Base-by-base conservation (phyloP, 2,888 invertebrate genomes). In the Agonopterix heracliana region DNA sequence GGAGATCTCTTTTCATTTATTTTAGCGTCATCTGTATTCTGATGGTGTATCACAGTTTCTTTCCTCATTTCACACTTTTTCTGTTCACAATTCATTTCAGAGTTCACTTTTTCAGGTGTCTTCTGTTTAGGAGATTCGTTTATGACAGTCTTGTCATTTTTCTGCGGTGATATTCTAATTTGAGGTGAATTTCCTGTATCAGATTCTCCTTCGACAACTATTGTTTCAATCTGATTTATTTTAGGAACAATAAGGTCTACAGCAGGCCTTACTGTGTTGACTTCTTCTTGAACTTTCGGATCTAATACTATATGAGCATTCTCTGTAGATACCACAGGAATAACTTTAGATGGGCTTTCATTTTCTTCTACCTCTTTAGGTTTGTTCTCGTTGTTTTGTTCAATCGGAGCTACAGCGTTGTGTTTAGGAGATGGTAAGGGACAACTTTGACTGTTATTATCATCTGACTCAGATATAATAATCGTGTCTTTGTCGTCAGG, bases 361-460 rank as follows among this genome's bases (percentile, higher is more conserved):
- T 76, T 81, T 64, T 83, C 83, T 51, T 75, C 71, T n/a, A 79
- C 63, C 49, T 81, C 81, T 57, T 78, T 81, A 1, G 82, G 74
- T 59, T 78, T 78, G 45, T 77, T 74, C 36, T 80, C 79, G 55
- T 74, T 74, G 34, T 65, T 70, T 38, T 71, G 71, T 44, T 60
- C 66, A 8, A 75, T 69, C 11, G 80, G 83, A 12, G 66, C 68
- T 42, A 78, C 64, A 10, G 63, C 60, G 47, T 75, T 74, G 12
- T 73, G 78, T 63, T 83, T 82, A 0, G 87, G 88, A 3, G 87
- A 85, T n/a, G 87, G 87, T 26, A 87, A 57, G 1, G 87, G 87
- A 59, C 88, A 86, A 61, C 87, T 87, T 57, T 89, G 82, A 66
- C 90, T 82, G 63, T 89, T 80, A 59, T 85, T 87, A 54, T 89